phyloP scores from a whole-genome alignment of 2,888 invertebrate genomes.

The Pegoplata infirma region DNA sequence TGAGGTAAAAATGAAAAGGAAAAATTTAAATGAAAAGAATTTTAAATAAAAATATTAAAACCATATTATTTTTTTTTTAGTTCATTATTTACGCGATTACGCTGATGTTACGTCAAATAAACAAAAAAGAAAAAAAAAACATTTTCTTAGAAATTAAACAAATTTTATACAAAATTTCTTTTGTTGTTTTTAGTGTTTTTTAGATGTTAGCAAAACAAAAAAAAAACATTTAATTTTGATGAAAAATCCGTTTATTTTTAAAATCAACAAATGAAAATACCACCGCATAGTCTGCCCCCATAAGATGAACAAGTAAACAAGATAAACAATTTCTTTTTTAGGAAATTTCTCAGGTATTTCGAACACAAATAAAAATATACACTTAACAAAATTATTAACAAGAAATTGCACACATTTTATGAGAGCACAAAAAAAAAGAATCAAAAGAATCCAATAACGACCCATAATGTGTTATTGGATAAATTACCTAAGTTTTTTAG shows the following conservation, averaged over 20 bases:
- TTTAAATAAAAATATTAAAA: conserved; percentile 18
- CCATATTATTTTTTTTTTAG: too few species aligned
- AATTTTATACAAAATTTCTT: neutral
- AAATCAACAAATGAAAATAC: conserved; percentile 13
- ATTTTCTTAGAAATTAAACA: conserved; percentile 2
- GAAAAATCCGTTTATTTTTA: conserved; percentile 36
- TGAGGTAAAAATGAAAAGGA: conserved; percentile 19
- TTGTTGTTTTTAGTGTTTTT: neutral
- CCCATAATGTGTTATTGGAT: too few species aligned
- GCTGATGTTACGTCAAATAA: conserved; percentile 12
- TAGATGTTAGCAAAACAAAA: neutral
- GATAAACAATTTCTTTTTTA: conserved; percentile 18
- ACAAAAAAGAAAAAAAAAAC: neutral
- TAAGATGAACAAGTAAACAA: neutral
- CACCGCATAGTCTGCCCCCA: neutral
- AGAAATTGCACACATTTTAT: too few species aligned
- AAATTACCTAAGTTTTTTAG: too few species aligned
- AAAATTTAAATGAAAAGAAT: conserved; percentile 5
- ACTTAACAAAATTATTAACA: conserved; percentile 1
- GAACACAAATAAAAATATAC: neutral
- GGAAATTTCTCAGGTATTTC: neutral
- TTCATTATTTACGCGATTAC: conserved; percentile 30
- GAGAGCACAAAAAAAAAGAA: too few species aligned
- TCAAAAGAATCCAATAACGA: too few species aligned
- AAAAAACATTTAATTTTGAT: conserved; percentile 8